Conservation (phyloP, 2,888 invertebrate species). For the Ochropacha duplaris region DNA sequence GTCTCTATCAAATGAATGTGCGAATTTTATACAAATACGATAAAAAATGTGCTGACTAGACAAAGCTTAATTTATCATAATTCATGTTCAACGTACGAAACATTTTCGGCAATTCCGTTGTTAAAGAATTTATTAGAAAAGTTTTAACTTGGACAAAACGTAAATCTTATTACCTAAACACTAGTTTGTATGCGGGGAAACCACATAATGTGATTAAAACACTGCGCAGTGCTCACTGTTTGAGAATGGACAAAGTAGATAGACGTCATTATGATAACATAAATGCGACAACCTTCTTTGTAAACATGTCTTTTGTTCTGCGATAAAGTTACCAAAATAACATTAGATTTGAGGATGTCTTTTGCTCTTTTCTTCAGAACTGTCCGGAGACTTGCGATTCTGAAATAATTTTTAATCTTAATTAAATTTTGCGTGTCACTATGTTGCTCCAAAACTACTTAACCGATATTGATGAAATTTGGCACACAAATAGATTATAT, state of each 20-base stretch:
- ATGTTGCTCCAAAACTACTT: too few relatives aligned
- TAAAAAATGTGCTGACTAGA: too few relatives aligned
- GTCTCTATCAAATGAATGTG: too few relatives aligned
- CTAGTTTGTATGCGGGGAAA: neutral
- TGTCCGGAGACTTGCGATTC: neutral
- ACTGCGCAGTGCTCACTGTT: neutral
- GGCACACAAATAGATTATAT: too few relatives aligned
- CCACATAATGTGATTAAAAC: constrained; percentile 1
- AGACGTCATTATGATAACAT: neutral
- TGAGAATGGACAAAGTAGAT: neutral
- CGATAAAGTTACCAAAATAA: neutral
- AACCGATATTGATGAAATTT: too few relatives aligned
- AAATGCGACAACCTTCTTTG: neutral
- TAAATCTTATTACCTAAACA: neutral
- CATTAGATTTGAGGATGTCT: neutral
- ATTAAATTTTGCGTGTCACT: too few relatives aligned
- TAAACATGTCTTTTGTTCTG: neutral
- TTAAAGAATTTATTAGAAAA: too few relatives aligned
- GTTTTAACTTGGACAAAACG: too few relatives aligned
- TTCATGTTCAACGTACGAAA: neutral
- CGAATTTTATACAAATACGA: too few relatives aligned
- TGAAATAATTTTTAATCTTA: too few relatives aligned
- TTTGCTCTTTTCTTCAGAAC: too few relatives aligned
- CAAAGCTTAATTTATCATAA: too few relatives aligned
- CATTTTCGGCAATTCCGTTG: neutral